Conservation (phyloP, 2,888 invertebrate species). For the Ptychoptera contaminata region DNA sequence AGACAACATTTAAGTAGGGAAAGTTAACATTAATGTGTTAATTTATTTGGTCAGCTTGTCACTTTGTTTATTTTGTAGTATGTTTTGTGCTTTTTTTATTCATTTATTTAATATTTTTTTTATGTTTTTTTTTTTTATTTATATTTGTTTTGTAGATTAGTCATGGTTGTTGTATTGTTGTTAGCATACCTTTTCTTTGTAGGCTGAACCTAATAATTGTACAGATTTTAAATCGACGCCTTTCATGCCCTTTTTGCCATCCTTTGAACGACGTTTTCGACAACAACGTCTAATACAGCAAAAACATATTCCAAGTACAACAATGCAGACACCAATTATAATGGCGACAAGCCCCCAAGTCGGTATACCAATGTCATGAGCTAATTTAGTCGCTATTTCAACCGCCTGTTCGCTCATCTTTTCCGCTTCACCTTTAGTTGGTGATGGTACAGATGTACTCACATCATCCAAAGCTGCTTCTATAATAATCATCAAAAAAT, state of each 20-base stretch:
- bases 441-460: slow-evolving; percentile 3
- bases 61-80: no score
- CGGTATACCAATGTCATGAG: slow-evolving; percentile 61
- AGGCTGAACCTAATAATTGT: slow-evolving; percentile 86
- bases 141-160: no score
- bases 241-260: slow-evolving; percentile 86
- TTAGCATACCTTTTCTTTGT: slow-evolving; percentile 83
- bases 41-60: no score
- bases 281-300: slow-evolving; percentile 87
- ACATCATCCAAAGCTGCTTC: background rate
- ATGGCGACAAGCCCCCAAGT: slow-evolving; percentile 75
- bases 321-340: slow-evolving; percentile 60
- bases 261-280: slow-evolving; percentile 83
- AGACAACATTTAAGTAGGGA: no score
- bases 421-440: slow-evolving; percentile 18
- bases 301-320: slow-evolving; percentile 74
- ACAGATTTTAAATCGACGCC: slow-evolving; percentile 95
- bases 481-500: background rate
- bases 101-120: no score
- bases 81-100: no score
- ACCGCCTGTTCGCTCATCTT: slow-evolving; percentile 32
- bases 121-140: no score
- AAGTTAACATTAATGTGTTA: no score
- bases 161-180: no score
- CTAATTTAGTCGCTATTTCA: slow-evolving; percentile 43